A percentile compares a stretch with the other conserved stretches of the same genome.
Evolutionary conservation across 2,888 invertebrate species (phyloP).

Genomic region (Amblyteles armatorius): DNA sequence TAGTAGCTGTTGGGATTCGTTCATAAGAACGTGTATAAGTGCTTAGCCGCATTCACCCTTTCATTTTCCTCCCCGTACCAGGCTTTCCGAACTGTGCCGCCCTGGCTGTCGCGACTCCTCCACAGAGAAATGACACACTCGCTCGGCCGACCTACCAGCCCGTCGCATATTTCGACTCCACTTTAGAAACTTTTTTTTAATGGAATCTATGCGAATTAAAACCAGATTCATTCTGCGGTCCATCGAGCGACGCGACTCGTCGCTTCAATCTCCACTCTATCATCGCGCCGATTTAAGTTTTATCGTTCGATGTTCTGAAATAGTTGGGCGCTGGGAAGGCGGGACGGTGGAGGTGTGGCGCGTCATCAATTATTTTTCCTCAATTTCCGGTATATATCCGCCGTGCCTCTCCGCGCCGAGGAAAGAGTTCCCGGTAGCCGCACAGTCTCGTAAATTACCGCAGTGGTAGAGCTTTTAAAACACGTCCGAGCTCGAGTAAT

Average conservation of each 20-base stretch:
- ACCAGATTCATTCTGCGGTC: neutral
- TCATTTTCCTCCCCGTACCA: slow-evolving; percentile 17
- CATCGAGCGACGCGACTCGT: neutral
- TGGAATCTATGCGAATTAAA: neutral
- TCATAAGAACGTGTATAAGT: slow-evolving; percentile 59
- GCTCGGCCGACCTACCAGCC: neutral
- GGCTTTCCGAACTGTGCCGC: slow-evolving; percentile 2
- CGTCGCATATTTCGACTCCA: neutral
- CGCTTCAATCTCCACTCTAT: neutral
- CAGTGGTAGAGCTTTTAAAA: slow-evolving; percentile 77
- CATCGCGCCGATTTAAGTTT: neutral
- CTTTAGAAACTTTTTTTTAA: neutral
- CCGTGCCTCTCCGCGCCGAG: neutral
- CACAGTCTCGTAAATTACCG: slow-evolving; percentile 70
- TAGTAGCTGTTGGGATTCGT: slow-evolving; percentile 63
- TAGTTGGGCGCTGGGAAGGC: neutral
- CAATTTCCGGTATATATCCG: neutral
- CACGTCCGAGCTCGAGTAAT: slow-evolving; percentile 76
- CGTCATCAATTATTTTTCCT: slow-evolving; percentile 9
- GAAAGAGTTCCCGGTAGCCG: neutral
- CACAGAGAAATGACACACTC: slow-evolving; percentile 3
- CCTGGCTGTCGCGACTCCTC: neutral
- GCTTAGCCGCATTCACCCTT: slow-evolving; percentile 31
- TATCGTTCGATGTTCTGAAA: neutral
- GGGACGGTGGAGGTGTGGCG: neutral